Conservation (phyloP, 2,113 vertebrate species). For the Leptosomus discolor region DNA sequence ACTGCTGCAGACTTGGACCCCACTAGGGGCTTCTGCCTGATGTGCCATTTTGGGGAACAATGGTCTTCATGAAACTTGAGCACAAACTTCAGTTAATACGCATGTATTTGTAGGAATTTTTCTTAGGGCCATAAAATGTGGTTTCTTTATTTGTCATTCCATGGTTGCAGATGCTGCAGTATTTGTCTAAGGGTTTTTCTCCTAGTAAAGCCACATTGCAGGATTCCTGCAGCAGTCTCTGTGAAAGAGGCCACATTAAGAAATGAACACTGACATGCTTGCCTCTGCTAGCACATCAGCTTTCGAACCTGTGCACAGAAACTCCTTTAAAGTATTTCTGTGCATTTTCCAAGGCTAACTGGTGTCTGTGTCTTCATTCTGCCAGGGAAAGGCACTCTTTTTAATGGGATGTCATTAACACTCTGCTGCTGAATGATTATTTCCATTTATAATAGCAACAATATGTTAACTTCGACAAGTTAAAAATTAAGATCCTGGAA, state of each 20-base stretch:
- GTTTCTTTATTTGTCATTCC: neutral
- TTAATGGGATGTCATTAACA: neutral
- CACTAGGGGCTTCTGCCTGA: neutral
- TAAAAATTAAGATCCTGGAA: neutral
- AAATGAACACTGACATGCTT: neutral
- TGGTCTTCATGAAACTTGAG: neutral
- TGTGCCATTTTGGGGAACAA: neutral
- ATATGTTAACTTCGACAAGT: neutral
- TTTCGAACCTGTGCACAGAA: neutral
- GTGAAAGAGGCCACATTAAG: neutral
- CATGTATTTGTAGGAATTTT: neutral
- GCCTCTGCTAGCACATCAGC: neutral
- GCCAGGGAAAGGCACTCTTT: neutral
- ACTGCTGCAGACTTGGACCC: no score
- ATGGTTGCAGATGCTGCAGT: neutral
- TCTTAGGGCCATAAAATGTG: accelerated
- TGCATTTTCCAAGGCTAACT: neutral
- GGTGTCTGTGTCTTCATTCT: neutral
- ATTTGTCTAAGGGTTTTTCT: neutral
- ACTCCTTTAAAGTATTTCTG: neutral
- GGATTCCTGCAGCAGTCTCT: neutral
- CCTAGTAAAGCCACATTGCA: neutral
- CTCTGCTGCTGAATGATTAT: neutral
- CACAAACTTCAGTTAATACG: neutral
- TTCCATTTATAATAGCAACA: neutral